Percentiles rank a stretch among this genome's conserved stretches.
Conservation (phyloP, 2,888 invertebrate species). For the Stomorhina lunata region DNA sequence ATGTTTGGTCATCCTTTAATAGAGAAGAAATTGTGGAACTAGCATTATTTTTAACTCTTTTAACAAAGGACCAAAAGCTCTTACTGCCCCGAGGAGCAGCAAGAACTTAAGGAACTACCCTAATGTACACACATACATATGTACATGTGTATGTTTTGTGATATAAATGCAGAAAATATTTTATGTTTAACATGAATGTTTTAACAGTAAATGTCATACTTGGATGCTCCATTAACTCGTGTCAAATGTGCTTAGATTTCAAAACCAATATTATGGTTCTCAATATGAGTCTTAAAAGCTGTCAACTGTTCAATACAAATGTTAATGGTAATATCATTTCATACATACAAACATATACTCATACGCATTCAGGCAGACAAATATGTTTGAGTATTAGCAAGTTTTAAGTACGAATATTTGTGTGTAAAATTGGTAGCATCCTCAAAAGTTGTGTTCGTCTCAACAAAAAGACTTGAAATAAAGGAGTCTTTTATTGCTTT, state of each 20-base stretch:
- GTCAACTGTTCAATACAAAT: slow-evolving; percentile 62
- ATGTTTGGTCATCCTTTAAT: too few relatives aligned
- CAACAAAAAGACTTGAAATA: too few relatives aligned
- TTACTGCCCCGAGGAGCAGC: too few relatives aligned
- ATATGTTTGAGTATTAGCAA: too few relatives aligned
- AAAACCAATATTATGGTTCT: slow-evolving; percentile 62
- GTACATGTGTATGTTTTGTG: not conserved
- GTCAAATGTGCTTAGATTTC: slow-evolving; percentile 67
- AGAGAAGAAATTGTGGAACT: too few relatives aligned
- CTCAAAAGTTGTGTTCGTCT: not conserved
- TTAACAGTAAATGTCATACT: slow-evolving; percentile 65
- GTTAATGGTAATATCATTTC: slow-evolving; percentile 42
- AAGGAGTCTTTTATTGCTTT: not conserved
- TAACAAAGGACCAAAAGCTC: too few relatives aligned
- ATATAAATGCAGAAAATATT: slow-evolving; percentile 9
- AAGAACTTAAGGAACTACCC: too few relatives aligned
- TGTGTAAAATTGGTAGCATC: not conserved
- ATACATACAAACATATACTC: not conserved
- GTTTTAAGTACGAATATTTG: not conserved
- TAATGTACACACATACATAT: not conserved
- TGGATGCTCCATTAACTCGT: slow-evolving; percentile 70
- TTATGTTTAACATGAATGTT: slow-evolving; percentile 47
- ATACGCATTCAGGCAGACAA: not conserved
- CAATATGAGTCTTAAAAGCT: slow-evolving; percentile 60
- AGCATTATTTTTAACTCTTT: too few relatives aligned